Evolutionary conservation across 1,140 invertebrate species (phyloP).

Genomic region (Drosophila carrolli): DNA sequence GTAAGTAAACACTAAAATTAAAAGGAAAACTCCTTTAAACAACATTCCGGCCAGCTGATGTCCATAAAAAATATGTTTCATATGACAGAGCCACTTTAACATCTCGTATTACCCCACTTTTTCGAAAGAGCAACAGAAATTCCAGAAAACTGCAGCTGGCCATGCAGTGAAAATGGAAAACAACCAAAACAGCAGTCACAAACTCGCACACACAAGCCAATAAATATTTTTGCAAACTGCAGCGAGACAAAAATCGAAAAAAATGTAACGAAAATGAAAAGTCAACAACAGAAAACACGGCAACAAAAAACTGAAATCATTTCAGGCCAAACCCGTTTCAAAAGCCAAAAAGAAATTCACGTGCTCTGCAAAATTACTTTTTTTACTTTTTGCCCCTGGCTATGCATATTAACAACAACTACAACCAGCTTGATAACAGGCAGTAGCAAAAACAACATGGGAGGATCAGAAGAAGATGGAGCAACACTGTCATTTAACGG

Average conservation of each 20-base stretch:
- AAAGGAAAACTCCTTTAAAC: not conserved
- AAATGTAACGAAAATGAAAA: constrained; percentile 67
- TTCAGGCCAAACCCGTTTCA: constrained; percentile 66
- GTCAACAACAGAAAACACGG: constrained; percentile 46
- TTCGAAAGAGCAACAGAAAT: constrained; percentile 16
- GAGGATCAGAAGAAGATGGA: constrained; percentile 10
- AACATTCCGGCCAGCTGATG: not conserved
- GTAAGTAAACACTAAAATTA: not conserved
- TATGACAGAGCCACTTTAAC: not conserved
- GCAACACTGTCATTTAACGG: constrained; percentile 62
- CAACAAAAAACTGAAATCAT: constrained; percentile 47
- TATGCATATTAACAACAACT: constrained; percentile 60
- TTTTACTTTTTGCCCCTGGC: constrained; percentile 42
- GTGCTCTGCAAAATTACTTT: constrained; percentile 55
- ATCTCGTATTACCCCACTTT: constrained; percentile 27
- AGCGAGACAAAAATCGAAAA: constrained; percentile 39
- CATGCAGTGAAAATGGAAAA: constrained; percentile 31
- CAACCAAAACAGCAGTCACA: constrained; percentile 23
- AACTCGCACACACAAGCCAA: constrained; percentile 41
- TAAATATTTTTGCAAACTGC: constrained; percentile 62
- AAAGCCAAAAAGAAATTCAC: constrained; percentile 75
- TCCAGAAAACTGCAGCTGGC: constrained; percentile 46
- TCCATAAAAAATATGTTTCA: constrained; percentile 5
- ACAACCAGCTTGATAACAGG: constrained; percentile 37
- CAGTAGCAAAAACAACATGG: constrained; percentile 4